phyloP scores from a whole-genome alignment of 2,888 invertebrate species.

The Thumatha senex region DNA sequence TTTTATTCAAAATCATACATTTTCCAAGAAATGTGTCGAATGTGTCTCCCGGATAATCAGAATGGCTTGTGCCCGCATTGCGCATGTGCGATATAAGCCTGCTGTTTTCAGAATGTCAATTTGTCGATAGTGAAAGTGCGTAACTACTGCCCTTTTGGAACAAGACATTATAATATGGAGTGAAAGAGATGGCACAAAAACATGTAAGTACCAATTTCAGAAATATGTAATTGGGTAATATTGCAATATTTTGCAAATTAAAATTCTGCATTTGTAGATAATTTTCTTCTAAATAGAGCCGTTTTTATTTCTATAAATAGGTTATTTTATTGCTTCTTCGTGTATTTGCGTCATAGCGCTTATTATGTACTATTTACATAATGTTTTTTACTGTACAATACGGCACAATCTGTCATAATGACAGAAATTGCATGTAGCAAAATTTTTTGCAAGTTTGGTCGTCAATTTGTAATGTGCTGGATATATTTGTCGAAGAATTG shows the following conservation, averaged over 20 bases:
- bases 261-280: neutral
- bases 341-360: too few relatives aligned
- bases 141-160: conserved; percentile 22
- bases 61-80: conserved; percentile 27
- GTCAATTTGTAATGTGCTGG: too few relatives aligned
- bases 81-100: conserved; percentile 53
- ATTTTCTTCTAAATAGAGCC: too few relatives aligned
- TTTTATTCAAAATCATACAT: conserved; percentile 12
- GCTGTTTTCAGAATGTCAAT: conserved; percentile 26
- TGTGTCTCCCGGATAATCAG: conserved; percentile 16
- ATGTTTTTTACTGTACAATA: too few relatives aligned
- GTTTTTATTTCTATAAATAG: too few relatives aligned
- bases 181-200: conserved; percentile 35
- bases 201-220: conserved; percentile 45
- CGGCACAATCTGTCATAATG: too few relatives aligned
- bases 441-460: too few relatives aligned
- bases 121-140: conserved; percentile 25
- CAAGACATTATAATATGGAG: conserved; percentile 31
- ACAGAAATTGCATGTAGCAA: too few relatives aligned
- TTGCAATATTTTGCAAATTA: too few relatives aligned
- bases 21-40: neutral
- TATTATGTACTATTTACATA: too few relatives aligned
- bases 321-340: too few relatives aligned
- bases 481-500: too few relatives aligned
- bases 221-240: conserved; percentile 27